A percentile compares a stretch with the other conserved stretches of the same genome.
These are phyloP conservation scores for Aleiodes testaceus DNA, from an alignment of 2,888 invertebrate species.

Conservation along the genomic window DNA sequence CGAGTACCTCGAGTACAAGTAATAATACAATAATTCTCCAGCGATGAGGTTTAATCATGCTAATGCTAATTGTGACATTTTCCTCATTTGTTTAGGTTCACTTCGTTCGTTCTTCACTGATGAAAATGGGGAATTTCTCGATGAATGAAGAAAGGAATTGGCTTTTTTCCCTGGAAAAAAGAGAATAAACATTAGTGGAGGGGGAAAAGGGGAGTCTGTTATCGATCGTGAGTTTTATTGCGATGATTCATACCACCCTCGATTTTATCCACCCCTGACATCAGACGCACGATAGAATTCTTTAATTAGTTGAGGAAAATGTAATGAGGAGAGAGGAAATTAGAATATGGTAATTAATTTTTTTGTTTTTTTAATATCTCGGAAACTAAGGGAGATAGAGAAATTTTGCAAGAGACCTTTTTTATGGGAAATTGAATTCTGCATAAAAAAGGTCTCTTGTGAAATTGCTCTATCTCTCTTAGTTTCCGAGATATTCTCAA, in stretches of 20 bases:
- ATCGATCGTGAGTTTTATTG: conserved; percentile 57
- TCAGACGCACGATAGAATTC: background rate
- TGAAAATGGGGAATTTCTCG: no score
- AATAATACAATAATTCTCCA: conserved; percentile 55
- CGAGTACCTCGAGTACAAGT: conserved; percentile 55
- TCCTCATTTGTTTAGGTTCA: conserved; percentile 48
- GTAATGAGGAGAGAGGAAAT: background rate
- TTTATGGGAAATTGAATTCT: no score
- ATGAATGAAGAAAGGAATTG: no score
- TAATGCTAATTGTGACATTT: conserved; percentile 63
- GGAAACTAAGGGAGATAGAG: no score
- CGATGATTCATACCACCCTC: conserved; percentile 62
- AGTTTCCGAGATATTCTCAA: no score
- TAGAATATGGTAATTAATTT: no score
- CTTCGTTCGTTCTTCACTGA: background rate
- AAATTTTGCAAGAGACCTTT: no score
- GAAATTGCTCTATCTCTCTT: no score
- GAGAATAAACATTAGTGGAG: background rate
- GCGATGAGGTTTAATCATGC: conserved; percentile 61
- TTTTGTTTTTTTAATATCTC: no score
- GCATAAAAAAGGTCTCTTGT: no score
- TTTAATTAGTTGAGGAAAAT: conserved; percentile 12
- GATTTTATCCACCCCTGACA: conserved; percentile 18
- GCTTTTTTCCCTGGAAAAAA: no score
- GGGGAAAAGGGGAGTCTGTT: conserved; percentile 40